Percentiles rank a stretch among this genome's conserved stretches.
These are phyloP conservation scores for Meriones psammophilus DNA, from an alignment of 2,797 vertebrate species.

Conservation along the genomic window DNA sequence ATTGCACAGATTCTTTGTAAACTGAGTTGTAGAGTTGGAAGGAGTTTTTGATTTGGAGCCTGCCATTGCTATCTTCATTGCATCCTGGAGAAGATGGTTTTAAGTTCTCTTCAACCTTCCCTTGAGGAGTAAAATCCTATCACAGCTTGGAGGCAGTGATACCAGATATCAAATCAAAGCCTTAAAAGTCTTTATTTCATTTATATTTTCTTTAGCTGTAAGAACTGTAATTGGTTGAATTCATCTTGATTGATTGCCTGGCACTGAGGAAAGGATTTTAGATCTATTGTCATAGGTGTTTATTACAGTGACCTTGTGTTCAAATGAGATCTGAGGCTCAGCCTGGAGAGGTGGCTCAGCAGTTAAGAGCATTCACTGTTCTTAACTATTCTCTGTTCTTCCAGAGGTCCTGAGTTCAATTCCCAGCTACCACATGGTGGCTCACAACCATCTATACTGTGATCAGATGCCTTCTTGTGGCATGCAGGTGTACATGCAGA, in stretches of 20 bases:
- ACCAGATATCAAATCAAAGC: slow-evolving; percentile 7
- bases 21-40: background rate
- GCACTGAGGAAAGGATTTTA: background rate
- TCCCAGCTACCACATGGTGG: too few species aligned
- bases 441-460: too few species aligned
- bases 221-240: slow-evolving; percentile 34
- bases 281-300: background rate
- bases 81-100: background rate
- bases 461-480: too few species aligned
- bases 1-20: background rate
- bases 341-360: too few species aligned
- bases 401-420: too few species aligned
- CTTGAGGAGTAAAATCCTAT: slow-evolving; percentile 38
- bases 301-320: background rate
- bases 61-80: background rate
- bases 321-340: background rate
- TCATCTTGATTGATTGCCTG: background rate
- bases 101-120: slow-evolving; percentile 10
- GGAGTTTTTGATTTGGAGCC: background rate
- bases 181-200: slow-evolving; percentile 38
- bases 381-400: too few species aligned
- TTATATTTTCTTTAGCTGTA: slow-evolving; percentile 54
- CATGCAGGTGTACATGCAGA: too few species aligned
- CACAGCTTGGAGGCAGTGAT: background rate
- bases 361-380: too few species aligned